Percentiles rank a stretch among this genome's conserved stretches.
Evolutionary conservation across 2,888 invertebrate species (phyloP).

Genomic region (Trachelus iudaicus): DNA sequence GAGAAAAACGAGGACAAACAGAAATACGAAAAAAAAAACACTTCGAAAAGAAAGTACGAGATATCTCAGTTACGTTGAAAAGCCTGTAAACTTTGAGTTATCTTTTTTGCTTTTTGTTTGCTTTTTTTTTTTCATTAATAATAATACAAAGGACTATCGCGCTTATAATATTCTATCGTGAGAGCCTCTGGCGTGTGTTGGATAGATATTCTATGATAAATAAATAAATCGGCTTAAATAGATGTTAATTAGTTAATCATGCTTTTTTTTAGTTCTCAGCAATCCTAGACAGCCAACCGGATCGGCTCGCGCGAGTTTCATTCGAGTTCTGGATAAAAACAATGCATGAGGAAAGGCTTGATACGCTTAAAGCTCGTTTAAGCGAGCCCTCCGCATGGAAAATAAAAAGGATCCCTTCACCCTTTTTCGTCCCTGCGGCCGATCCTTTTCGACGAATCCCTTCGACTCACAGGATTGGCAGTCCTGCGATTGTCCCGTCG

Average conservation of each 20-base stretch:
- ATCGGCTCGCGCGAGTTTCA: background rate
- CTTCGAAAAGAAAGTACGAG: background rate
- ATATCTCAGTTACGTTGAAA: background rate
- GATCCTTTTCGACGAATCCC: background rate
- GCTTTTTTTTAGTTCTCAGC: background rate
- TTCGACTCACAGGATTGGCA: background rate
- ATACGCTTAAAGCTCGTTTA: background rate
- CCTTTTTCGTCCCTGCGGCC: background rate
- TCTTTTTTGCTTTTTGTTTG: constrained; percentile 9
- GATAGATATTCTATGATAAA: background rate
- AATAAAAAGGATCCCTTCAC: background rate
- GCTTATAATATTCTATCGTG: background rate
- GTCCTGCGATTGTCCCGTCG: background rate
- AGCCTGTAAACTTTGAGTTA: background rate
- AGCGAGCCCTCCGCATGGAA: background rate
- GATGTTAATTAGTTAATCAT: background rate
- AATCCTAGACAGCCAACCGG: background rate
- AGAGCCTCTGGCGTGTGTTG: constrained; percentile 4
- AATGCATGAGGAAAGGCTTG: background rate
- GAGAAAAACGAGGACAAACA: background rate
- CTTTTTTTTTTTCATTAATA: constrained; percentile 7
- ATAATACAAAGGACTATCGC: constrained; percentile 7
- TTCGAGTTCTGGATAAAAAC: too few species aligned
- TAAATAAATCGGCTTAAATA: constrained; percentile 3
- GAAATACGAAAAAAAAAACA: background rate